Percentiles rank a stretch among this genome's conserved stretches.
phyloP scores from a whole-genome alignment of 2,888 invertebrate species.

The Drosophila anomalipes region DNA sequence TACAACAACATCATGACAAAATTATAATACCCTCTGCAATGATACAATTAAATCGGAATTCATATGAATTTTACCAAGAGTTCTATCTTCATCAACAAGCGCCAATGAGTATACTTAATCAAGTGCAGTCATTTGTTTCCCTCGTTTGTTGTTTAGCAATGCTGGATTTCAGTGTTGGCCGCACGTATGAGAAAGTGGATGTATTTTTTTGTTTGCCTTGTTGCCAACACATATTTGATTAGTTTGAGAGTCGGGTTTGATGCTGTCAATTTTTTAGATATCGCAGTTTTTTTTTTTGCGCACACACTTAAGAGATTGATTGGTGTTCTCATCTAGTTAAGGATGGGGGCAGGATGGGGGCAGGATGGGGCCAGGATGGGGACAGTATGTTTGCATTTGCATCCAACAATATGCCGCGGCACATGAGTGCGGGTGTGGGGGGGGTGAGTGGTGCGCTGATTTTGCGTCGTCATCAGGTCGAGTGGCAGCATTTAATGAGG shows the following conservation, averaged over 20 bases:
- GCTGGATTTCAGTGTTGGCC: neutral
- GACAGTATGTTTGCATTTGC: neutral
- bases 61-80: neutral
- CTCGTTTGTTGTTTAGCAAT: neutral
- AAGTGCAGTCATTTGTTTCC: neutral
- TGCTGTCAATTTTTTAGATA: neutral
- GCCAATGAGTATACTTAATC: neutral
- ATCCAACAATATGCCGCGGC: neutral
- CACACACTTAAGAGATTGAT: neutral
- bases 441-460: slow-evolving; percentile 40
- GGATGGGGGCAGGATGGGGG: neutral
- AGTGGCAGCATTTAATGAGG: slow-evolving; percentile 82
- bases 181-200: neutral
- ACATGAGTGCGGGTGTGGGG: neutral
- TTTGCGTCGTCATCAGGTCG: slow-evolving; percentile 72
- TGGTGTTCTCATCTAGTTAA: neutral
- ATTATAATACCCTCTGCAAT: neutral
- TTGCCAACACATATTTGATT: slow-evolving; percentile 32
- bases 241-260: slow-evolving; percentile 13
- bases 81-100: too few relatives aligned
- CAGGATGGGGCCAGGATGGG: neutral
- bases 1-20: neutral
- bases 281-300: neutral
- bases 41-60: neutral
- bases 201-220: neutral